Evolutionary conservation across 64 coral and sea anemone genomes (phyloP), one percentile per base, ranked within the genome.

Genomic region (Actinia equina): DNA sequence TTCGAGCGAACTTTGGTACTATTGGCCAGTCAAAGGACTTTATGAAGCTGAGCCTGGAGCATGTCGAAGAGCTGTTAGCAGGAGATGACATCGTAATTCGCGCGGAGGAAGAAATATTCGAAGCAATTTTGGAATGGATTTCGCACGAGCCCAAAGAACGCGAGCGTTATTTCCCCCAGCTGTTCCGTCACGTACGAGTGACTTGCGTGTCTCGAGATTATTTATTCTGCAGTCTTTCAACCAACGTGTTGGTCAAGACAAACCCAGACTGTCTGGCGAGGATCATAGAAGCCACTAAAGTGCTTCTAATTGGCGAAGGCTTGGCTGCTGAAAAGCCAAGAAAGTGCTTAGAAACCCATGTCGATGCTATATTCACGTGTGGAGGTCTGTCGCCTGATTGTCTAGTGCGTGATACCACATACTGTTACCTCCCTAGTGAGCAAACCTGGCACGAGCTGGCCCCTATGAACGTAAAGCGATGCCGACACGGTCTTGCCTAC

Each of bases 81-180:
- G 79, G 91, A 17, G 95, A 98, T 41, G 92, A 90, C 13, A 70
- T 98, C 25, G 83, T 93, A 11, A 59, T 90, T 9, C 17, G 58
- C 10, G 59, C 59, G 9, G 95, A 98, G 76, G 88, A 90, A 82
- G 95, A 98, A 22, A 63, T 88, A 44, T 88, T 93, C 54, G 91
- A 98, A 54, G 79, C 54, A 71, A 74, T 90, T 27, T 49, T 98
- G 52, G 83, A 88, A 23, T 98, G 95, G 95, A 88, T 98, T 59
- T 44, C 43, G 17, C 52, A 86, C 53, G 86, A 93, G 77, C 71
- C 59, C 25, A 25, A 59, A 25, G 86, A 85, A 74, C 82, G 92
- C 59, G 88, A 88, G 88, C 44, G 79, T 30, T 86, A 91, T 82
- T 93, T 98, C 4, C 80, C 88, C 14, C 78, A 93, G 17, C 55